These are phyloP conservation scores for Denticeps clupeoides DNA, from an alignment of 2,797 vertebrate species.

Conservation along the genomic window DNA sequence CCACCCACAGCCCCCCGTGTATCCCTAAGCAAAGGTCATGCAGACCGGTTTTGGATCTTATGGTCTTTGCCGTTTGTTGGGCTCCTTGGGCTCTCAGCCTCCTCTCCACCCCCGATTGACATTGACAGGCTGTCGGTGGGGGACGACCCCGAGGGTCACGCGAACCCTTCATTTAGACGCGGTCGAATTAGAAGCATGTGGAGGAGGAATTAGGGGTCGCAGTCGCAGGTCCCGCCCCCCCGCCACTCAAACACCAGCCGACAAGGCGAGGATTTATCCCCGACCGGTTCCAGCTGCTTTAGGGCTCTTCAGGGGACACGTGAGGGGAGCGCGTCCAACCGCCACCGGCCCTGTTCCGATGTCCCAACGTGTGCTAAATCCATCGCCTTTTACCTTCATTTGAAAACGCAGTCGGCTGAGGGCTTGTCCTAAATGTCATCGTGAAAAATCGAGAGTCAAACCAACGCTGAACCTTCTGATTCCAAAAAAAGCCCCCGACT, in stretches of 20 bases:
- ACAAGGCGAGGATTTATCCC: constrained; percentile 31
- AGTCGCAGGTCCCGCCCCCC: constrained; percentile 17
- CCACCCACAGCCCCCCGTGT: too few species aligned
- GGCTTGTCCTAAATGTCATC: too few species aligned
- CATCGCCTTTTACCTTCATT: too few species aligned
- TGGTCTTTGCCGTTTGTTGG: too few species aligned
- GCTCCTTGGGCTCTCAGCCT: too few species aligned
- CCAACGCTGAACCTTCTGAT: too few species aligned
- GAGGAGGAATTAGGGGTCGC: constrained; percentile 39
- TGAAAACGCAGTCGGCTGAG: too few species aligned
- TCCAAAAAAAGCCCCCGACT: too few species aligned
- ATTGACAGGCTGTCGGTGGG: constrained; percentile 51
- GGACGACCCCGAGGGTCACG: constrained; percentile 45
- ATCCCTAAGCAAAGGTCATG: too few species aligned
- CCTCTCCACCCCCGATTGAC: constrained; percentile 2
- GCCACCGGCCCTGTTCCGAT: neutral
- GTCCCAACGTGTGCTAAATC: neutral
- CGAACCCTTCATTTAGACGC: constrained; percentile 42
- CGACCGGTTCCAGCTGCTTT: constrained; percentile 33
- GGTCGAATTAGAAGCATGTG: constrained; percentile 24
- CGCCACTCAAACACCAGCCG: constrained; percentile 40
- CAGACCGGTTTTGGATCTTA: too few species aligned
- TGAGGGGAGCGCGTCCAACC: neutral
- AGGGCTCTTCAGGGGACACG: constrained; percentile 19
- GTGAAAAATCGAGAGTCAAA: too few species aligned